Base-by-base conservation (phyloP, 2,888 invertebrate genomes). In the Blastobasis lacticolella region DNA sequence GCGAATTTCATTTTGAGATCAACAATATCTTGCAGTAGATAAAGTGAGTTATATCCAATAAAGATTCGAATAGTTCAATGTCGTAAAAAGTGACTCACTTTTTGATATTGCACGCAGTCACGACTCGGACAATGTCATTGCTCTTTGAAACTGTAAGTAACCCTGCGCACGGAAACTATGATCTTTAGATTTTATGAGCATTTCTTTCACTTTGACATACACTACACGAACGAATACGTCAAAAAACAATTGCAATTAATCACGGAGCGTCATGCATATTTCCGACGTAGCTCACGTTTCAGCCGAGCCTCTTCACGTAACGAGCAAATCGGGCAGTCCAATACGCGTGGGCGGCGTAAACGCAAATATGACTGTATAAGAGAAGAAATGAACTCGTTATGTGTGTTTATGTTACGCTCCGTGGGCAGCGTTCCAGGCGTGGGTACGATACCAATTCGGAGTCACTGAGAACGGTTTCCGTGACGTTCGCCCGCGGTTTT, bases 401-500 rank as follows among this genome's bases (percentile, higher is more conserved):
- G 64, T 69, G 63, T 71, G 70, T 73, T 68, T 72, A 66, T 70
- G 73, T 76, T 73, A 73, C 74, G 75, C 69, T 75, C 55, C 53
- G 65, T 70, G 66, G 66, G 64, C 64, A 73, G 70, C 62, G 67
- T 71, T 62, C 67, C 56, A 58, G 63, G 66, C 69, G 73, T 73
- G 69, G 71, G 71, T 65, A 71, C 67, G 66, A 68, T 66, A 70
- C 70, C 67, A 69, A 75, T 74, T 75, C 61, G 62, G 64, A 73
- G 61, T 69, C 63, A 59, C 68, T 73, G 61, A 57, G 63, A 81
- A 76, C 76, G 70, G 76, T 77, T 74, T 71, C 64, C 66, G 64
- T 62, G 63, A 64, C 66, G 69, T 69, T 69, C 59, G 60, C 64
- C 69, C 69, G 71, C 72, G 68, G 71, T 78, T 85, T 81, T 76